Evolutionary conservation across 2,888 invertebrate species (phyloP), one percentile per base, ranked within the genome.

Genomic region (Scaptomyza parva): DNA sequence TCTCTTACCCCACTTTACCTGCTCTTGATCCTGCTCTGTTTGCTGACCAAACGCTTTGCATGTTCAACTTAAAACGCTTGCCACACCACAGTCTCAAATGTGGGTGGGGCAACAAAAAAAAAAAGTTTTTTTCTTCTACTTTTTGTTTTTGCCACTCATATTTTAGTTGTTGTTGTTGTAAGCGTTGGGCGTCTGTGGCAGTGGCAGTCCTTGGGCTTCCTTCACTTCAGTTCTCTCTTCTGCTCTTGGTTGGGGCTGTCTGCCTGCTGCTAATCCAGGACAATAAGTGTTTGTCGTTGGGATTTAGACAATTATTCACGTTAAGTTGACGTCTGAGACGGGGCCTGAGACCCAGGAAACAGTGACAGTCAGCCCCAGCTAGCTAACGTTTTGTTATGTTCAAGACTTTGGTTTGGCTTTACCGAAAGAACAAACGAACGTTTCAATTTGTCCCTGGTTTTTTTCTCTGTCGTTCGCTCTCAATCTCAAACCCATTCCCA

Each of bases 301-400:
- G 84, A 84, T 84, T 84, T 84, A 85, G 84, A 84, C 84, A 84
- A 84, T 84, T 84, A 84, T 84, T 84, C 84, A 84, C 84, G 84
- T 84, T 84, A 84, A 88, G 84, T 84, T 88, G 84, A 84, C 84
- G 88, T 86, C 86, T 88, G 88, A 84, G 88, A 73, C 73, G 82
- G 82, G 76, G 81, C 33, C n/a, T n/a, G n/a, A 47, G 8, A 30
- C 17, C 68, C 73, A 52, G 73, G 64, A 58, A 67, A 67, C 37
- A 33, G 35, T 59, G 69, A 69, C 67, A 68, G 69, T 59, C 68
- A 37, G 67, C 67, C 67, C 48, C 58, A 35, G 66, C 69, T 54
- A 30, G 47, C 30, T 47, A 54, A 50, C 72, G 86, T 82, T 82
- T 82, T 82, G 86, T 82, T 86, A 77, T 70, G 74, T 73, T 66